phyloP scores from a whole-genome alignment of 2,797 vertebrate species.

The Myripristis murdjan region DNA sequence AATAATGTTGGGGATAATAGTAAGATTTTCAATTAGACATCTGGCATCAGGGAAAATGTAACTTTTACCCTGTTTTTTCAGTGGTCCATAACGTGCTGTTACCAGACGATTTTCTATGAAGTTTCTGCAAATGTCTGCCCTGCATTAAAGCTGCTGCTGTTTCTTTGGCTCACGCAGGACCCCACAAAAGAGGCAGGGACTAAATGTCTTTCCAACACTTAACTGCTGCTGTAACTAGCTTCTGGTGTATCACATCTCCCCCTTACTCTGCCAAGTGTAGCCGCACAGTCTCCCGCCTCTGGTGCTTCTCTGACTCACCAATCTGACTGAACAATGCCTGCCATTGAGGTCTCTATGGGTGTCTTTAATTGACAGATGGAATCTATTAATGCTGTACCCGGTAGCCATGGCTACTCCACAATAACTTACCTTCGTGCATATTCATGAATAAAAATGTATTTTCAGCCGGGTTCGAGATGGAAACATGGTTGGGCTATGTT shows the following conservation, averaged over 20 bases:
- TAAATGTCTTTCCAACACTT: constrained; percentile 69
- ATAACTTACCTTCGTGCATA: constrained; percentile 66
- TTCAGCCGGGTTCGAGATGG: constrained; percentile 32
- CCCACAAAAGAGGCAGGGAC: constrained; percentile 58
- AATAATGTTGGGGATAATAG: neutral
- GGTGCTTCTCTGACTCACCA: constrained; percentile 75
- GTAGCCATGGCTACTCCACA: constrained; percentile 76
- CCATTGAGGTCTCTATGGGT: constrained; percentile 79
- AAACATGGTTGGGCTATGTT: constrained; percentile 54
- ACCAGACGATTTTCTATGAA: constrained; percentile 1
- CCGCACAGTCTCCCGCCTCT: constrained; percentile 57
- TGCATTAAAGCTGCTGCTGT: constrained; percentile 31
- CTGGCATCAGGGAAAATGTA: neutral
- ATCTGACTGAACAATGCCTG: constrained; percentile 78
- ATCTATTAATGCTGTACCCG: constrained; percentile 71
- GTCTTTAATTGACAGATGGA: constrained; percentile 78
- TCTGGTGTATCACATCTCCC: constrained; percentile 79
- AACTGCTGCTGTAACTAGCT: constrained; percentile 58
- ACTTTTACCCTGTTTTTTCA: constrained; percentile 9
- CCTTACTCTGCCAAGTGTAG: constrained; percentile 70
- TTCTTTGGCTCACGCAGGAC: constrained; percentile 48
- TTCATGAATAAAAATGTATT: constrained; percentile 68
- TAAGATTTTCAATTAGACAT: neutral
- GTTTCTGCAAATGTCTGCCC: constrained; percentile 32
- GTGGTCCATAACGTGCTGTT: neutral